Base-by-base conservation (phyloP, 2,797 vertebrate genomes). In the Circus cinereus region DNA sequence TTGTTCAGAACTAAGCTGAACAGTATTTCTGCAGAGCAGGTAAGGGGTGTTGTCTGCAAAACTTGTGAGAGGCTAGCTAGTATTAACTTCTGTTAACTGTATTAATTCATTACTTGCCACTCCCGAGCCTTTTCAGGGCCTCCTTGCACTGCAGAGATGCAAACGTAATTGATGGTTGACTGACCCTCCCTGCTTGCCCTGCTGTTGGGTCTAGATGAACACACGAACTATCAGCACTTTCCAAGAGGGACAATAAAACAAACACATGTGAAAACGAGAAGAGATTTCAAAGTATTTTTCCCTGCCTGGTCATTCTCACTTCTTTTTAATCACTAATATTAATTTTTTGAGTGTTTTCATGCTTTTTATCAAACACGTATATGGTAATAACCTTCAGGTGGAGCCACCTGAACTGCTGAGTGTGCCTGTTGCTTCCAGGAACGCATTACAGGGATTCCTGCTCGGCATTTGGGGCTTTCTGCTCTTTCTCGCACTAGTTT, bases 201-300 rank as follows among this genome's bases (percentile, higher is more conserved):
- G 18, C n/a, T 59, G n/a, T 53, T 45, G 50, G 30, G 32, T 78
- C 34, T 42, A 2, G 29, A 6, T 1, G 5, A 26, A 3, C 48
- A 22, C 34, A 4, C 0, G 0, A 34, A 23, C 51, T 8, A 3
- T 14, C 20, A 48, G 54, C 64, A 12, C 14, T 40, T 34, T 48
- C 22, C 20, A 7, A 24, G 18, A 15, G 26, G 62, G 19, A 27
- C 38, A 30, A 15, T 7, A 30, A 47, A 64, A 24, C 42, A 67
- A 42, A 50, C 3, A 2, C 21, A 7, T 20, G 29, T 8, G 8
- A 20, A 34, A 26, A 1, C 0, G 1, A 77, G 27, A 42, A 22
- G 2, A 20, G 20, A 8, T 27, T 1, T 0, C 17, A 14, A 57
- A 54, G 51, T 43, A 8, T 38, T 59, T 88, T 57, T 32, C n/a